Conservation (phyloP, 2,113 vertebrate species). For the Neogale vison region DNA sequence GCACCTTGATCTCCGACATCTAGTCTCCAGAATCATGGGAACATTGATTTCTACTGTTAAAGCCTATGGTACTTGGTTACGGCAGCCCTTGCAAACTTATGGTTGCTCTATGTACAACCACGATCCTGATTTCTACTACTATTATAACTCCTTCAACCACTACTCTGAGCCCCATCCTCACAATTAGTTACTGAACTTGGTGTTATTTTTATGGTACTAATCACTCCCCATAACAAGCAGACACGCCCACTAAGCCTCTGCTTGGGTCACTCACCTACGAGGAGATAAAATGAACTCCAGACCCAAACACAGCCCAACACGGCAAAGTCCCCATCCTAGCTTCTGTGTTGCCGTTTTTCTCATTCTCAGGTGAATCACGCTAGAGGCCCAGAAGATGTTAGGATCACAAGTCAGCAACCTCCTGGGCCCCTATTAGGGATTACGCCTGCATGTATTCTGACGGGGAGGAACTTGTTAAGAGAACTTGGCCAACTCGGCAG, state of each 20-base stretch:
- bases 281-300: neutral
- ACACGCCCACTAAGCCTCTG: neutral
- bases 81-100: neutral
- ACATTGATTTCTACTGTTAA: neutral
- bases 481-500: neutral
- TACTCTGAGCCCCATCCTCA: fast-evolving
- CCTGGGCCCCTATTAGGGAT: neutral
- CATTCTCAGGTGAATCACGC: neutral
- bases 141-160: no score
- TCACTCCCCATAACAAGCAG: neutral
- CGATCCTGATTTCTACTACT: no score
- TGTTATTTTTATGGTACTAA: neutral
- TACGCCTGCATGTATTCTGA: neutral
- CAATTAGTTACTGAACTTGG: neutral
- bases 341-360: neutral
- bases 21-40: neutral
- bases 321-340: neutral
- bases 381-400: neutral
- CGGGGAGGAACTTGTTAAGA: neutral
- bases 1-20: neutral
- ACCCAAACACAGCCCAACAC: neutral
- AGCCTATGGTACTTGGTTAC: neutral
- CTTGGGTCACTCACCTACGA: neutral
- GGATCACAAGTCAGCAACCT: neutral
- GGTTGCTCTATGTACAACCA: neutral